phyloP scores from a whole-genome alignment of 2,797 vertebrate species.

The Pantherophis vulpinus region DNA sequence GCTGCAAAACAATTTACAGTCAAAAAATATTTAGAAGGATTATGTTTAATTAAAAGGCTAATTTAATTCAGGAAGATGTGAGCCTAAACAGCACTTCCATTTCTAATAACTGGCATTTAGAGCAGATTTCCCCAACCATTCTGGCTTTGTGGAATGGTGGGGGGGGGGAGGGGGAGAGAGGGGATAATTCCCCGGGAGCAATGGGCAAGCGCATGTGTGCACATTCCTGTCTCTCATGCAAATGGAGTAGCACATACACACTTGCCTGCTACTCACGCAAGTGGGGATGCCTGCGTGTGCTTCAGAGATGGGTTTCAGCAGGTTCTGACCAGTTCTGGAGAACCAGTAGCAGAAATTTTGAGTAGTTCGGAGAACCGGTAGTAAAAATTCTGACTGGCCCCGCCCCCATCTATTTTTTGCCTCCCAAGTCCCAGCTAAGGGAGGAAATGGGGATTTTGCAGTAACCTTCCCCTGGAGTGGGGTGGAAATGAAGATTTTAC shows the following conservation, averaged over 20 bases:
- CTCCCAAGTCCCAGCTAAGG: too few species aligned
- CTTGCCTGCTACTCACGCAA: neutral
- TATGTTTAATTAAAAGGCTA: neutral
- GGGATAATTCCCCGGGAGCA: neutral
- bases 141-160: neutral
- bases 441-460: too few species aligned
- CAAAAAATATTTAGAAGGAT: neutral
- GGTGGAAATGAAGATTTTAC: too few species aligned
- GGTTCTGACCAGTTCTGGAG: too few species aligned
- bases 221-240: too few species aligned
- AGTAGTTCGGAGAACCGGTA: too few species aligned
- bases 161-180: neutral
- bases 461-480: too few species aligned
- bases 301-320: too few species aligned
- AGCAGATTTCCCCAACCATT: neutral
- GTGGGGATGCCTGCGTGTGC: rapidly evolving
- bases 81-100: neutral
- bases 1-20: neutral
- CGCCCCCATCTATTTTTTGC: too few species aligned
- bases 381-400: too few species aligned
- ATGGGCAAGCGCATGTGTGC: neutral
- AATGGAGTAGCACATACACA: too few species aligned
- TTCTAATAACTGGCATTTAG: neutral
- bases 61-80: neutral
- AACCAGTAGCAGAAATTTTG: too few species aligned